Evolutionary conservation across 2,888 invertebrate species (phyloP), one percentile per base, ranked within the genome.

Genomic region (Dione juno): DNA sequence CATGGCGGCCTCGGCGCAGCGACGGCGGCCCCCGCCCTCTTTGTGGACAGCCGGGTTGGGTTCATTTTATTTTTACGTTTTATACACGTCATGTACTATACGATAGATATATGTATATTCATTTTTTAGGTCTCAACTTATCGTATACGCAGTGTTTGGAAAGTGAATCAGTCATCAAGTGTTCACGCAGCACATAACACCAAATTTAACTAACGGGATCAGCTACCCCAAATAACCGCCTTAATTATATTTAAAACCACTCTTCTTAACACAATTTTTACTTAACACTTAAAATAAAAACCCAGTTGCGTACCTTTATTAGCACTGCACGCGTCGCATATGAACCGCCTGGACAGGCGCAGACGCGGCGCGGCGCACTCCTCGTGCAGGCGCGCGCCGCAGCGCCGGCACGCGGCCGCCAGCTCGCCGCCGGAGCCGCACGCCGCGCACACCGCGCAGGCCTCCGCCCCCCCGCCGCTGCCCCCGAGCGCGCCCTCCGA

Each of bases 341-440:
- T 41, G 54, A 67, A 70, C 14, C 73, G 59, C 65, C 75, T 68
- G 66, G 72, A 45, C 52, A 68, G 16, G 50, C 70, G 69, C 67
- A 65, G 54, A 21, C 63, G 48, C 28, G 69, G 68, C 28, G 69
- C 70, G 41, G 73, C 87, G 86, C 98, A 98, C 85, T 97, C 96
- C 64, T 95, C 88, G 87, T 98, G 98, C 88, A 94, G 96, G 75
- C 94, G 89, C 66, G 89, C 88, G 3, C 88, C 84, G 88, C 97
- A 97, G 19, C 88, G 85, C 65, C 94, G 93, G 81, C 97, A 97
- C 70, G 72, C 19, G 35, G 89, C 90, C 11, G 95, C 93, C 61
- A 96, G 90, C 67, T 94, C 93, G 1, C 96, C 97, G 70, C 95
- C 95, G 76, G 94, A 94, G 70, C 94, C 94, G 87, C 97, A 97